Conservation (phyloP, 2,113 vertebrate genomes). For the Prionailurus bengalensis region DNA sequence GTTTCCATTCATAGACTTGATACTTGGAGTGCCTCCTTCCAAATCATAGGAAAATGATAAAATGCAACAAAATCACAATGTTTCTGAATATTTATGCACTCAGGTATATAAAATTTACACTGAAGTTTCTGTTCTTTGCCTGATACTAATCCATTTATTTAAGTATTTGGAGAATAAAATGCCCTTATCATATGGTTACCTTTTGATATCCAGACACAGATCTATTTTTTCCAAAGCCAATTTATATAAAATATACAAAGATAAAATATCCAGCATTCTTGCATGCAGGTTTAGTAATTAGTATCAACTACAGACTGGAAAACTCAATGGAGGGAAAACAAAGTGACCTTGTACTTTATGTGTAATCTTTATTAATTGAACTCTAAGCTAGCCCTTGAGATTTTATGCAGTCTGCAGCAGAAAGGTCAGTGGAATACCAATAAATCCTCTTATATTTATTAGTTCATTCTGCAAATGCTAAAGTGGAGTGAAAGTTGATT, state of each 20-base stretch:
- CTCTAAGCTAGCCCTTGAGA: conserved; percentile 78
- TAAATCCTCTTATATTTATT: conserved; percentile 71
- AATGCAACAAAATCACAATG: not conserved
- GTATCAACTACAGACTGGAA: conserved; percentile 53
- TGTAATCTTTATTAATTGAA: conserved; percentile 78
- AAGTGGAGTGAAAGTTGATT: conserved; percentile 32
- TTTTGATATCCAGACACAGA: not conserved
- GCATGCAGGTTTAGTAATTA: conserved; percentile 55
- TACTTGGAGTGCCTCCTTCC: not conserved
- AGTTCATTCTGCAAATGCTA: conserved; percentile 40
- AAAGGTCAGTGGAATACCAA: conserved; percentile 77
- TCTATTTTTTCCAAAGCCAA: not conserved
- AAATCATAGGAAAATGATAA: conserved; percentile 19
- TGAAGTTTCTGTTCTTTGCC: not conserved
- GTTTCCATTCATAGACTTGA: conserved; percentile 31
- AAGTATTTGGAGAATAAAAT: not conserved
- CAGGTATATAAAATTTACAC: not conserved
- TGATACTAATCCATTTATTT: not conserved
- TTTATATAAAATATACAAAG: not conserved
- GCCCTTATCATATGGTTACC: not conserved
- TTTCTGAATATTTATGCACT: not conserved
- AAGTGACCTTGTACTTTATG: conserved; percentile 47
- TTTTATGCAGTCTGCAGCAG: conserved; percentile 63
- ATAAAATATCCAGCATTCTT: not conserved
- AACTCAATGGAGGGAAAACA: conserved; percentile 58